phyloP scores from a whole-genome alignment of 2,888 invertebrate species.

The Apodemia mormo region DNA sequence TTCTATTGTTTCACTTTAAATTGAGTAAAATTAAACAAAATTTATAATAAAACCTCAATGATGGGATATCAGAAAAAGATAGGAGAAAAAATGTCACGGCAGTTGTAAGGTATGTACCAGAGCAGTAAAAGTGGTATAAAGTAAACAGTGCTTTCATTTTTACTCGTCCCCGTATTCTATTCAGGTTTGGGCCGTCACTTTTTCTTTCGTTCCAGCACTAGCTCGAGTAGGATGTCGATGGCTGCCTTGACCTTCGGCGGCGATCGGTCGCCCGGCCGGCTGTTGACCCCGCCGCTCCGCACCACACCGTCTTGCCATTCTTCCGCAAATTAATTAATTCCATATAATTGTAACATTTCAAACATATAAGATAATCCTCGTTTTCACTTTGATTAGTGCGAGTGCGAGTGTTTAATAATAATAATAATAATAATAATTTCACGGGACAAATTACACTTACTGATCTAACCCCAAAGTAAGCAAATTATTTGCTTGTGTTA shows the following conservation, averaged over 20 bases:
- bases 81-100: not conserved
- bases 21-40: too few species aligned
- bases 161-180: conserved; percentile 75
- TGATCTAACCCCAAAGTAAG: too few species aligned
- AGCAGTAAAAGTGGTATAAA: conserved; percentile 28
- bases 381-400: too few species aligned
- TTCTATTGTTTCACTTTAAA: too few species aligned
- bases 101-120: not conserved
- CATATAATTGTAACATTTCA: conserved; percentile 26
- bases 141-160: conserved; percentile 71
- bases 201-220: conserved; percentile 69
- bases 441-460: too few species aligned
- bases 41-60: not conserved
- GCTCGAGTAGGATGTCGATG: conserved; percentile 39
- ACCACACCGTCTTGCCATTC: conserved; percentile 41
- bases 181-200: conserved; percentile 80
- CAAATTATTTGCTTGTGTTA: too few species aligned
- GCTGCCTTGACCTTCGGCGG: conserved; percentile 74
- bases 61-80: not conserved
- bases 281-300: conserved; percentile 68
- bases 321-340: conserved; percentile 40
- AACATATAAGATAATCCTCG: conserved; percentile 7
- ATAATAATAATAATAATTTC: too few species aligned
- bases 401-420: too few species aligned
- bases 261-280: conserved; percentile 73